Evolutionary conservation across 2,888 invertebrate genomes (phyloP).

Genomic region (Mayetiola destructor): DNA sequence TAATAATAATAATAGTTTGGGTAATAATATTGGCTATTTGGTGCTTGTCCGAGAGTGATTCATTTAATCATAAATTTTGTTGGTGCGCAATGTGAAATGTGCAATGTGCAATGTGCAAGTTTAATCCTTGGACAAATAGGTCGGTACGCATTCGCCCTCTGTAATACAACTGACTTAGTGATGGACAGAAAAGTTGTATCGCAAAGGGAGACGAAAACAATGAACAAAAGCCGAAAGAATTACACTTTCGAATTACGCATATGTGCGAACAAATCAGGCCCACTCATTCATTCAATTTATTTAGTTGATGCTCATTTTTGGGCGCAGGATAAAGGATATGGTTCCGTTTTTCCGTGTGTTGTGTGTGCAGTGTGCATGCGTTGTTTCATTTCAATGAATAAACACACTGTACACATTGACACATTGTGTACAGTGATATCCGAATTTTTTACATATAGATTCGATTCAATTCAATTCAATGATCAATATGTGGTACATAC

Average conservation of each 20-base stretch:
- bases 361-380: not conserved
- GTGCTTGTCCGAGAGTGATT: no score
- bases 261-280: constrained; percentile 11
- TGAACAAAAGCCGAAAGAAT: not conserved
- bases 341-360: not conserved
- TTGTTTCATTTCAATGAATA: constrained; percentile 3
- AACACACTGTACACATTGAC: not conserved
- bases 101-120: no score
- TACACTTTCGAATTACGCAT: not conserved
- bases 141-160: no score
- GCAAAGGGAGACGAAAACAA: no score
- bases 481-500: constrained; percentile 6
- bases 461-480: constrained; percentile 4
- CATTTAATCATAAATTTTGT: no score
- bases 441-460: not conserved
- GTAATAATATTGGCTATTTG: no score
- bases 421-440: not conserved
- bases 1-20: no score
- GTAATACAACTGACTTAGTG: no score
- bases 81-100: no score
- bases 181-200: no score
- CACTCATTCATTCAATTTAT: not conserved
- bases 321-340: constrained; percentile 1
- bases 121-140: no score
- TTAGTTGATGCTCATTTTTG: not conserved